phyloP scores from a whole-genome alignment of 2,888 invertebrate species.

The Drosophila mulleri region DNA sequence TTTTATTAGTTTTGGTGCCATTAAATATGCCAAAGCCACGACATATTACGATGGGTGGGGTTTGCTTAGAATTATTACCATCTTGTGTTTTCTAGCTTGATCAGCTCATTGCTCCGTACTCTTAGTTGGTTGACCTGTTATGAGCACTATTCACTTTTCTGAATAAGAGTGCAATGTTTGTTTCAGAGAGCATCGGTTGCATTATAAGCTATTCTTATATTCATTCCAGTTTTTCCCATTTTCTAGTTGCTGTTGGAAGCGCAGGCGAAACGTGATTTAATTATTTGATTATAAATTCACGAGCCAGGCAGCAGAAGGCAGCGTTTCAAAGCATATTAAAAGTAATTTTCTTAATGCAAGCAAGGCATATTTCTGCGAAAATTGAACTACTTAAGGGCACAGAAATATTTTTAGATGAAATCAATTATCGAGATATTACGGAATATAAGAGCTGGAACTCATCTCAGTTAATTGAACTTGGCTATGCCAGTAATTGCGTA shows the following conservation, averaged over 20 bases:
- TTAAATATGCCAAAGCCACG: background rate
- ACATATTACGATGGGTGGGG: background rate
- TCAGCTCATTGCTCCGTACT: background rate
- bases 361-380: background rate
- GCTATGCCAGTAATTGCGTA: no score
- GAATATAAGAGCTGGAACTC: background rate
- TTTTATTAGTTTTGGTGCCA: background rate
- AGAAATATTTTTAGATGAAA: background rate
- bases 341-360: slow-evolving; percentile 2
- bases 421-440: no score
- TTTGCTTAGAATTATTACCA: background rate
- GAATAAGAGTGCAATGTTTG: background rate
- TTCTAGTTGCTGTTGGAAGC: background rate
- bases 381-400: background rate
- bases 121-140: background rate
- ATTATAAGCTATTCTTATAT: background rate
- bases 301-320: background rate
- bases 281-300: slow-evolving; percentile 15
- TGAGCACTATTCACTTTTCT: background rate
- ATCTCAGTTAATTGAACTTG: background rate
- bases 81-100: background rate
- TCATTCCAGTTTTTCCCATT: background rate
- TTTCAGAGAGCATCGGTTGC: background rate
- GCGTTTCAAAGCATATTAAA: slow-evolving; percentile 1
- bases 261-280: slow-evolving; percentile 5